Evolutionary conservation across 2,113 vertebrate genomes (phyloP), one percentile per base, ranked within the genome.

Genomic region (Pyrgilauda ruficollis): DNA sequence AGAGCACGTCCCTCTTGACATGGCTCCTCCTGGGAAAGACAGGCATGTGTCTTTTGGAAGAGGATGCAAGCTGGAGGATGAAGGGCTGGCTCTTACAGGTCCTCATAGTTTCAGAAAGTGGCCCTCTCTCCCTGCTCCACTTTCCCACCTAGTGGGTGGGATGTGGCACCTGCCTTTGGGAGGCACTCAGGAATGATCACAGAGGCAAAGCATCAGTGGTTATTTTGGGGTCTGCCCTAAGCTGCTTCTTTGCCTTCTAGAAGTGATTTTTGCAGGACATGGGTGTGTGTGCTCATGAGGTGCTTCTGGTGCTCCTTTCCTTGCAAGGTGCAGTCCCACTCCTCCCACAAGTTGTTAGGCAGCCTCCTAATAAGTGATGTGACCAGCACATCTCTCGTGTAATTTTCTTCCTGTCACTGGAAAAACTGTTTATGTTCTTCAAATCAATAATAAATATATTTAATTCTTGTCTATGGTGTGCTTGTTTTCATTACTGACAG

Each of bases 361-460:
- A 94, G 75, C 63, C 68, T 92, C 21, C 75, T 76, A 30, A 20
- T 73, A 69, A 69, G 46, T 21, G 64, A 64, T 78, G 64, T 87
- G 64, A 81, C 75, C 76, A 79, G 41, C 72, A 47, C 28, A 26
- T 87, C 39, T 67, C 90, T 68, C 1, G 0, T 50, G 30, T 66
- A 35, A n/a, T 68, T 82, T 69, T 75, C 28, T 63, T 90, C 4
- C 12, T 92, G n/a, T 26, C n/a, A 26, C 15, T 75, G 58, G 90
- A 86, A 90, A 84, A 93, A 46, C 16, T 11, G 15, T 21, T 84
- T 77, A 35, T 75, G 44, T 89, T 73, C 37, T 93, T 75, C 53
- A 93, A 95, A 94, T 95, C 92, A 96, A 93, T 75, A 86, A 86
- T 74, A 81, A 84, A 69, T 86, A 35, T n/a, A 4, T 68, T 84